Base-by-base conservation (phyloP, 1,140 invertebrate species). In the Rhopalosiphum padi region DNA sequence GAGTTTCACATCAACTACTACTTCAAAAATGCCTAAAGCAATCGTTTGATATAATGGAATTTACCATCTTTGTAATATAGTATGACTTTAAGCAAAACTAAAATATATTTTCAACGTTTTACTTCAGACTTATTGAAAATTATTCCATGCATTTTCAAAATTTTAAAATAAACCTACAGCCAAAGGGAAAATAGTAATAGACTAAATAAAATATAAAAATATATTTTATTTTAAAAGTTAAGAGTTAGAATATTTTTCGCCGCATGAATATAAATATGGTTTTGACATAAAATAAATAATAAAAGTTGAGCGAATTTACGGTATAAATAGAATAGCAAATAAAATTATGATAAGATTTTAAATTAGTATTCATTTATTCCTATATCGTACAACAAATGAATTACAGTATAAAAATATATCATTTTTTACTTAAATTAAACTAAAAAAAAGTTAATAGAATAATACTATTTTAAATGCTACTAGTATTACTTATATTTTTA, bases 31-130 rank as follows among this genome's bases (percentile, higher is more conserved):
- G 51, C 87, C 51, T 55, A 55, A 37, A 53, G 87, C n/a, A 55
- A 89, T 55, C 23, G 43, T 55, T 55, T 88, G 46, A 8, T 46
- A 88, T 88, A 48, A 88, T 48, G 86, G 86, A 88, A 88, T 88
- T 88, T 48, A 88, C 46, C 3, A 87, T 87, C 15, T 87, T 21
- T 21, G 60, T 18, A 18, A 25, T 46, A 48, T 87, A 87, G 30
- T 43, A 25, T n/a, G 30, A 48, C 30, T 48, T n/a, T 35, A 46
- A 21, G 82, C 23, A 87, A 46, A 46, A 87, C 43, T 48, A 87
- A 30, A 46, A n/a, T 87, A n/a, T 87, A 48, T 86, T 25, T 23
- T n/a, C 41, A 51, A n/a, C n/a, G 46, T n/a, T 88, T n/a, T 46
- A n/a, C 46, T 88, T 51, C 18, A 30, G 46, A 88, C 46, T 88